Percentiles rank a stretch among this genome's conserved stretches.
Conservation (phyloP, 2,888 invertebrate species). For the Argyresthia goedartella region DNA sequence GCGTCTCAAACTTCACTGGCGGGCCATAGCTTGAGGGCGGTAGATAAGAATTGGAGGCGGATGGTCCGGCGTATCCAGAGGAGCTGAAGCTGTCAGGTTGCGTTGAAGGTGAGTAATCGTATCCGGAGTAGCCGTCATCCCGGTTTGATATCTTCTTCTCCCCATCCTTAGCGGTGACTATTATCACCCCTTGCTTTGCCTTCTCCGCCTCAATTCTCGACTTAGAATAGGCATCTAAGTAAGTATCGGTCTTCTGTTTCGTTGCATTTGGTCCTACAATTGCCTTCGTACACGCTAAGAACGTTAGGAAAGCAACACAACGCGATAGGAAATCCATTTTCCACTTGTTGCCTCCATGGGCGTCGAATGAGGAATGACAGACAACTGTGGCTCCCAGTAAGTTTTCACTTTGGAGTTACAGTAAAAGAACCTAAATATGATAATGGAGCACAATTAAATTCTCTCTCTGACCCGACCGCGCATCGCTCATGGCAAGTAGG, state of each 20-base stretch:
- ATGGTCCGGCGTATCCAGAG: slow-evolving; percentile 27
- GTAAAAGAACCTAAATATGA: slow-evolving; percentile 70
- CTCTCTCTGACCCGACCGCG: slow-evolving; percentile 61
- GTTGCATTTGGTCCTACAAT: slow-evolving; percentile 55
- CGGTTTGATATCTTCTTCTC: slow-evolving; percentile 54
- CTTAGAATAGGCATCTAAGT: slow-evolving; percentile 75
- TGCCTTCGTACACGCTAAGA: slow-evolving; percentile 40
- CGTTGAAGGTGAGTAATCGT: slow-evolving; percentile 46
- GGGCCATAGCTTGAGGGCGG: slow-evolving; percentile 36
- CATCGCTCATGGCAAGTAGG: slow-evolving; percentile 67
- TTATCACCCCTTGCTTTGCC: slow-evolving; percentile 53
- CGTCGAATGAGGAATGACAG: slow-evolving; percentile 61
- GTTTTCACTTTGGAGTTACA: slow-evolving; percentile 70
- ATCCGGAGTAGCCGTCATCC: slow-evolving; percentile 51
- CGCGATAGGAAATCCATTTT: slow-evolving; percentile 8
- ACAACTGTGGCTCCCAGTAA: slow-evolving; percentile 44
- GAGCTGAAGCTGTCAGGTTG: slow-evolving; percentile 36
- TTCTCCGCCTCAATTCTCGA: slow-evolving; percentile 62
- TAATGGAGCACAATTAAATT: slow-evolving; percentile 71
- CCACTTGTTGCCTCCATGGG: slow-evolving; percentile 61
- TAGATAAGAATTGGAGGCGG: slow-evolving; percentile 25
- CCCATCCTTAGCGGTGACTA: slow-evolving; percentile 58
- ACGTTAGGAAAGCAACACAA: slow-evolving; percentile 30
- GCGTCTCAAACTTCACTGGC: slow-evolving; percentile 39
- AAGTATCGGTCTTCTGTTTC: slow-evolving; percentile 69